Evolutionary conservation across 2,888 invertebrate species (phyloP).

Genomic region (Adelphocoris suturalis): DNA sequence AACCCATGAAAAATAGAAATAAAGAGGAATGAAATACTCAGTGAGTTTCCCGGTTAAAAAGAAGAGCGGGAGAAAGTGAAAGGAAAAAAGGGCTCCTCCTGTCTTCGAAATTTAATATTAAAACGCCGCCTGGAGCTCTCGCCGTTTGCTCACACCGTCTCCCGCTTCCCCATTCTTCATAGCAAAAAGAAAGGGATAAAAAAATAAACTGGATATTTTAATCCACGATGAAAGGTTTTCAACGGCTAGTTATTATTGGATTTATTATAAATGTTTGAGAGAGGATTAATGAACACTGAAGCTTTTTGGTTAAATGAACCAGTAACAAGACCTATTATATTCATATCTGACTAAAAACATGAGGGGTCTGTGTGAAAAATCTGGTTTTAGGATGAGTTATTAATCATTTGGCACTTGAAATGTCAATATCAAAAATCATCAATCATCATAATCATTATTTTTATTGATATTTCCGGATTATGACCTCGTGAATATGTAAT

Average conservation of each 20-base stretch:
- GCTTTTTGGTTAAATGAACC: too few relatives aligned
- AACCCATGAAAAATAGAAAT: conserved; percentile 7
- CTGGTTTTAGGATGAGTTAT: too few relatives aligned
- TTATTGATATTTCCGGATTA: too few relatives aligned
- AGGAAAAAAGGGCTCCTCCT: conserved; percentile 17
- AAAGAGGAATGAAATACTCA: conserved; percentile 25
- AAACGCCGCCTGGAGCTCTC: conserved; percentile 17
- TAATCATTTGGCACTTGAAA: too few relatives aligned
- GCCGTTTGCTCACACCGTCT: neutral
- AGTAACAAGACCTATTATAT: too few relatives aligned
- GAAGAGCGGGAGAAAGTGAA: neutral
- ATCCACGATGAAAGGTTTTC: conserved; percentile 25
- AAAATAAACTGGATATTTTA: neutral
- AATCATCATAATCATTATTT: too few relatives aligned
- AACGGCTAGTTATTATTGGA: conserved; percentile 1
- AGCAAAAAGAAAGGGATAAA: neutral
- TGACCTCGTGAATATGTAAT: too few relatives aligned
- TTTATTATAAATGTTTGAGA: neutral
- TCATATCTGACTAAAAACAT: too few relatives aligned
- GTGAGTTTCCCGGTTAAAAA: conserved; percentile 19
- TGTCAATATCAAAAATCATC: too few relatives aligned
- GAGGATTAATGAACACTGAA: neutral
- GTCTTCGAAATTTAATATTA: conserved; percentile 19
- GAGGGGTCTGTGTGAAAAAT: too few relatives aligned
- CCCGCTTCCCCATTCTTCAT: neutral